Conservation (phyloP, 92 coral and sea anemone genomes). For the Palythoa grandiflora region DNA sequence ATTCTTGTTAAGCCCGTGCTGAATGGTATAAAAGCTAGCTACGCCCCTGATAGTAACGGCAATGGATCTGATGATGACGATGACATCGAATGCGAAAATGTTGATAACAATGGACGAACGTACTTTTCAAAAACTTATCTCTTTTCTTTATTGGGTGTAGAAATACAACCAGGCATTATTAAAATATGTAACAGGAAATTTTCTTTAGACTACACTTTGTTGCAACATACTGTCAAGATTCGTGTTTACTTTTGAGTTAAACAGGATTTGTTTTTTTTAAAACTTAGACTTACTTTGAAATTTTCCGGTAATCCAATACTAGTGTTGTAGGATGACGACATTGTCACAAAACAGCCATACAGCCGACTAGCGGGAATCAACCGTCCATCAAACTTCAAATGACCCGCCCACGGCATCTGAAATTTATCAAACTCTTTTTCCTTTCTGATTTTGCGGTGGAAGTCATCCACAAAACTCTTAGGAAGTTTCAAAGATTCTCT, state of each 20-base stretch:
- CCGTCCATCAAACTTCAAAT: slow-evolving; percentile 69
- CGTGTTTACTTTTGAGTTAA: background rate
- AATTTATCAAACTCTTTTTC: slow-evolving; percentile 44
- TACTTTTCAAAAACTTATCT: no score
- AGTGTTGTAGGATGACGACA: slow-evolving; percentile 69
- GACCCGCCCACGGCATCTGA: slow-evolving; percentile 79
- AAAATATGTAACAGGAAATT: no score
- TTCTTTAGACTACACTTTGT: no score
- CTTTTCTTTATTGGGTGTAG: no score
- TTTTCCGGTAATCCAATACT: slow-evolving; percentile 80
- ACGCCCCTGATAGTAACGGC: no score
- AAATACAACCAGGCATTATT: no score
- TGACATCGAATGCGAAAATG: background rate
- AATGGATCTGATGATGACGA: no score
- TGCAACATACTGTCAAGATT: background rate
- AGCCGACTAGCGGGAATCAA: slow-evolving; percentile 81
- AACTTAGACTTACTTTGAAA: slow-evolving; percentile 69
- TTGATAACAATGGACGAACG: background rate
- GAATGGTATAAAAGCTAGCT: no score
- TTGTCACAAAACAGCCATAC: slow-evolving; percentile 94
- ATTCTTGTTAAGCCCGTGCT: no score
- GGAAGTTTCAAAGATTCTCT: slow-evolving; percentile 37
- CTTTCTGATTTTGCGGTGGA: slow-evolving; percentile 37
- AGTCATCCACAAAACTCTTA: slow-evolving; percentile 56
- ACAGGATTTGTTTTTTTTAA: no score